Base-by-base conservation (phyloP, 2,888 invertebrate species). In the Drosophila mimetica region DNA sequence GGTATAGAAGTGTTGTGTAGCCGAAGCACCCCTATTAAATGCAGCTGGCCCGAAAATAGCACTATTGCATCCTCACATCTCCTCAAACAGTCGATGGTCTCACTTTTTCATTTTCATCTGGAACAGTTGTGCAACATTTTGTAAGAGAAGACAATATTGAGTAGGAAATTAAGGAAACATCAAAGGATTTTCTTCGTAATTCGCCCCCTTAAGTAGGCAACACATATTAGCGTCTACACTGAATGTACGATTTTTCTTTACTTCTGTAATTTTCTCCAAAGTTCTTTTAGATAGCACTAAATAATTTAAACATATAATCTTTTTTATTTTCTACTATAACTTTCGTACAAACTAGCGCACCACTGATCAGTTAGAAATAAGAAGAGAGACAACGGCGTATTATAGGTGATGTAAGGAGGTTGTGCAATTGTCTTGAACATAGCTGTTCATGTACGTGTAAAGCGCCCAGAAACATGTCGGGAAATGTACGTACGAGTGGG, bases 361-460 rank as follows among this genome's bases (percentile, higher is more conserved):
- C 18, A 4, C 13, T 13, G 14, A 16, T 28, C 22, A 16, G 18
- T 30, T 30, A 11, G 14, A 28, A 30, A 14, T 5, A 44, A 14
- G 16, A 8, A 41, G 22, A 22, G 22, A 46, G 11, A 16, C 46
- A 16, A 18, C 28, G 25, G 6, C 18, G 13, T 30, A 18, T 28
- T 2, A 16, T 18, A 18, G 18, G 13, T 25, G 8, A n/a, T 44
- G 42, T 4, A 14, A n/a, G 42, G 25, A 25, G 42, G n/a, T 44
- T n/a, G 22, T 44, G 25, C 42, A 18, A 30, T 18, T 30, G 7
- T 13, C 18, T 46, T 28, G 30, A 46, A 48, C 48, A 51, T 51
- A 42, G 32, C 22, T 53, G 28, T 53, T 53, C 52, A 37, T 61
- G 44, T 61, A 65, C 52, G 22, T 67, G 59, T 46, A 30, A 22